phyloP scores from a whole-genome alignment of 1,140 invertebrate genomes.

The Drosophila funebris region DNA sequence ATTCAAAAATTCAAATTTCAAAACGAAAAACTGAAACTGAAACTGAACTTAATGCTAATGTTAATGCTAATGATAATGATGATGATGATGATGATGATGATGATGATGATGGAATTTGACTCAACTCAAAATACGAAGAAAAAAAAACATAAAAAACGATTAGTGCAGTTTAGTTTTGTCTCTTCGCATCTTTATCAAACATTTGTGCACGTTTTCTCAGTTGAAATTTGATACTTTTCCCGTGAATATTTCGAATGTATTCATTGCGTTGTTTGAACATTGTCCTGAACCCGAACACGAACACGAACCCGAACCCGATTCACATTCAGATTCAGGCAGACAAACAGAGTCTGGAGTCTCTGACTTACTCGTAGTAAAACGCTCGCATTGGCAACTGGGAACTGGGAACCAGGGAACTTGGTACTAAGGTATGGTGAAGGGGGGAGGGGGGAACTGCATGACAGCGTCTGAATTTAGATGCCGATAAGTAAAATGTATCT shows the following conservation, averaged over 20 bases:
- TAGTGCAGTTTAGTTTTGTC: constrained; percentile 33
- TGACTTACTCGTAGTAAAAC: background rate
- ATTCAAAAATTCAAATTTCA: too few relatives aligned
- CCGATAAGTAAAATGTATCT: constrained; percentile 82
- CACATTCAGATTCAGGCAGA: too few relatives aligned
- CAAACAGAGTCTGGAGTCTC: constrained; percentile 13
- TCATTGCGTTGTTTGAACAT: constrained; percentile 4
- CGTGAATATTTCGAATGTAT: constrained; percentile 40
- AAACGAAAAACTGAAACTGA: too few relatives aligned
- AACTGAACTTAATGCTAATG: too few relatives aligned
- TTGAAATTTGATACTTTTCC: constrained; percentile 73
- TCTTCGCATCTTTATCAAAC: constrained; percentile 9
- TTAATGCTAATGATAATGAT: background rate
- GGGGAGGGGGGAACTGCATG: constrained; percentile 44
- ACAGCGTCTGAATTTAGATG: constrained; percentile 75
- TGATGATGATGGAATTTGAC: background rate
- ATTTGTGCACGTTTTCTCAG: constrained; percentile 11
- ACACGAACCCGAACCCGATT: constrained; percentile 17
- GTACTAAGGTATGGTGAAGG: background rate
- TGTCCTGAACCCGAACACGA: background rate
- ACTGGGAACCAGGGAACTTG: background rate
- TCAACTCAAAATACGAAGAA: too few relatives aligned
- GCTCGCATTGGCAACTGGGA: background rate
- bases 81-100: background rate
- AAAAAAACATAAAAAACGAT: too few relatives aligned